A percentile compares a stretch with the other conserved stretches of the same genome.
phyloP scores from a whole-genome alignment of 2,888 invertebrate genomes.

The Epirrhoe tristata region DNA sequence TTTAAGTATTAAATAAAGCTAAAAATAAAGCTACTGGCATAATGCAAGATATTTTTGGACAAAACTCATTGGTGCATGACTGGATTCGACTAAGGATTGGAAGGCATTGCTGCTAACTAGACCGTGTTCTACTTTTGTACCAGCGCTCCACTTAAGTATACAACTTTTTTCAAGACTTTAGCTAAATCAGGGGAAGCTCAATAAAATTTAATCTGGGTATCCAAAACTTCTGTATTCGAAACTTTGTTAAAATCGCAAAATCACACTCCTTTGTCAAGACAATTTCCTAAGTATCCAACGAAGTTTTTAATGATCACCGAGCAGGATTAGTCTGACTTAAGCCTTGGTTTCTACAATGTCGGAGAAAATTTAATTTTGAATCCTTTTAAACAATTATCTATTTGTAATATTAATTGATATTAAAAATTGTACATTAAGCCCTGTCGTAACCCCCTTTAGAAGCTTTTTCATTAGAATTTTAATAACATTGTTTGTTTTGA shows the following conservation, averaged over 20 bases:
- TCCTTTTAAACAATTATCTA: not conserved
- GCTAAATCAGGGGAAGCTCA: not conserved
- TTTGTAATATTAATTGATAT: too few species aligned
- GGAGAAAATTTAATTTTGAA: not conserved
- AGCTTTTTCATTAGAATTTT: too few species aligned
- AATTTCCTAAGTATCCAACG: conserved; percentile 34
- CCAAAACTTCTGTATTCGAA: conserved; percentile 20
- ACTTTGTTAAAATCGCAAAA: conserved; percentile 32
- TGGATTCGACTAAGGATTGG: too few species aligned
- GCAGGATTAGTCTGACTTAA: conserved; percentile 16
- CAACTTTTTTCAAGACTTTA: not conserved
- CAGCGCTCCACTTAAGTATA: not conserved
- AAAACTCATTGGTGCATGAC: too few species aligned
- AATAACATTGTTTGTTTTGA: too few species aligned
- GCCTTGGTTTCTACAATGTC: not conserved
- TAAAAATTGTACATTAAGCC: too few species aligned
- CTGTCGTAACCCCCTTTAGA: too few species aligned
- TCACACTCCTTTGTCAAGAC: conserved; percentile 35
- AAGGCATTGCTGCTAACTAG: too few species aligned
- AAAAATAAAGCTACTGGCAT: too few species aligned
- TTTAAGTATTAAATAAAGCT: too few species aligned
- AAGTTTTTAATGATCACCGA: conserved; percentile 41
- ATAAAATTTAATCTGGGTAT: conserved; percentile 22
- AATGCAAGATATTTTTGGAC: too few species aligned
- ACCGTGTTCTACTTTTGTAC: too few species aligned